Percentiles rank a stretch among this genome's conserved stretches.
These are phyloP conservation scores for Cisticola juncidis DNA, from an alignment of 2,113 vertebrate genomes.

Conservation along the genomic window DNA sequence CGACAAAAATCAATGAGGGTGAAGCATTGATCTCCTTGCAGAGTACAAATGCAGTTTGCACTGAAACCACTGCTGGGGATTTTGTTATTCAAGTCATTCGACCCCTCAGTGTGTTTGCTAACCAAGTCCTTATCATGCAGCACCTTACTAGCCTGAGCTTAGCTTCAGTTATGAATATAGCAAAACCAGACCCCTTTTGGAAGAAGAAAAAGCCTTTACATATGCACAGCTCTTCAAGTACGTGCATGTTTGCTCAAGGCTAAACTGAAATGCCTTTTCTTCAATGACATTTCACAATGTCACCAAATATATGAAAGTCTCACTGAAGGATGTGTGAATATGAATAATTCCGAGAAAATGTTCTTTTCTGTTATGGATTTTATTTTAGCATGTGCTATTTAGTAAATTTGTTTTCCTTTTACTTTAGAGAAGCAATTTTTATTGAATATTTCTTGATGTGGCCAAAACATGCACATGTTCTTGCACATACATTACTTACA, in stretches of 20 bases:
- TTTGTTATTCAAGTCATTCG: conserved; percentile 79
- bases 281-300: conserved; percentile 72
- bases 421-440: conserved; percentile 8
- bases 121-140: conserved; percentile 68
- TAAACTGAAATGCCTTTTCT: conserved; percentile 69
- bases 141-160: conserved; percentile 49
- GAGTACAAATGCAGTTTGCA: conserved; percentile 75
- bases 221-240: conserved; percentile 34
- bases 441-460: neutral
- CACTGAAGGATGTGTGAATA: conserved; percentile 30
- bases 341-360: conserved; percentile 53
- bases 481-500: neutral
- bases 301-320: conserved; percentile 55
- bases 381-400: neutral
- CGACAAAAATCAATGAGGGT: conserved; percentile 76
- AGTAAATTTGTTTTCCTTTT: conserved; percentile 37
- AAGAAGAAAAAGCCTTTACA: conserved; percentile 53
- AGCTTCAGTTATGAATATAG: conserved; percentile 9
- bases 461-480: neutral
- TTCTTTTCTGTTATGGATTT: conserved; percentile 34
- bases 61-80: conserved; percentile 68
- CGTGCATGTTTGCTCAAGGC: conserved; percentile 70
- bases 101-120: conserved; percentile 69
- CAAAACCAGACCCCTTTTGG: conserved; percentile 36
- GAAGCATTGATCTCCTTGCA: conserved; percentile 77